Conservation (phyloP, 2,888 invertebrate species). For the Bellardia pandia region DNA sequence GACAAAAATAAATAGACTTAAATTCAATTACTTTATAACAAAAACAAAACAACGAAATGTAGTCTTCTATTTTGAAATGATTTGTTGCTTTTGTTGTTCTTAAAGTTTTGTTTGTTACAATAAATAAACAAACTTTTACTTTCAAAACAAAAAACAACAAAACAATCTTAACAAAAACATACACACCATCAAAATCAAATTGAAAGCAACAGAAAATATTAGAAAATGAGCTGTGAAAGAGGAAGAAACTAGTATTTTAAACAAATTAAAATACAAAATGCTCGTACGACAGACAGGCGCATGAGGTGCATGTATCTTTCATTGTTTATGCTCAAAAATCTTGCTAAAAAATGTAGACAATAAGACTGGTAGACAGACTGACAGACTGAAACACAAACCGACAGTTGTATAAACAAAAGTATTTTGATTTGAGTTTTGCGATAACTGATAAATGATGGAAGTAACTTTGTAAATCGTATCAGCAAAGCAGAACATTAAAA, state of each 20-base stretch:
- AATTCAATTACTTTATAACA: not conserved
- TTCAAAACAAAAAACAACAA: slow-evolving; percentile 30
- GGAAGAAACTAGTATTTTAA: not conserved
- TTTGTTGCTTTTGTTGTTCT: slow-evolving; percentile 8
- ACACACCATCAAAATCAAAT: not conserved
- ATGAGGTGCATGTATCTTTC: not conserved
- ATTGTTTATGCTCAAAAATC: not conserved
- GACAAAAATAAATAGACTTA: not conserved
- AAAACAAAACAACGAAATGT: not conserved
- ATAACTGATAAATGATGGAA: not conserved
- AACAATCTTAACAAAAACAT: not conserved
- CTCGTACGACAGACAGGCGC: not conserved
- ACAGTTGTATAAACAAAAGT: not conserved
- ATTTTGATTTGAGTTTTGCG: slow-evolving; percentile 1
- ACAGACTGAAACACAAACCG: not conserved
- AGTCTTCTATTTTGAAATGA: not conserved
- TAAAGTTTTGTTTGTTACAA: slow-evolving; percentile 1
- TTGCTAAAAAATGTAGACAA: slow-evolving; percentile 3
- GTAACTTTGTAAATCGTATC: not conserved
- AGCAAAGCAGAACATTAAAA: not conserved
- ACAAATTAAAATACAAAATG: not conserved
- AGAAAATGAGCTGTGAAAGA: not conserved
- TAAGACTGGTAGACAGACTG: not conserved
- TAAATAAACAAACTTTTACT: slow-evolving; percentile 35
- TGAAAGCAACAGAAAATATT: not conserved